Percentiles rank a stretch among this genome's conserved stretches.
Evolutionary conservation across 2,888 invertebrate species (phyloP).

Genomic region (Megaustenia siamemsis): DNA sequence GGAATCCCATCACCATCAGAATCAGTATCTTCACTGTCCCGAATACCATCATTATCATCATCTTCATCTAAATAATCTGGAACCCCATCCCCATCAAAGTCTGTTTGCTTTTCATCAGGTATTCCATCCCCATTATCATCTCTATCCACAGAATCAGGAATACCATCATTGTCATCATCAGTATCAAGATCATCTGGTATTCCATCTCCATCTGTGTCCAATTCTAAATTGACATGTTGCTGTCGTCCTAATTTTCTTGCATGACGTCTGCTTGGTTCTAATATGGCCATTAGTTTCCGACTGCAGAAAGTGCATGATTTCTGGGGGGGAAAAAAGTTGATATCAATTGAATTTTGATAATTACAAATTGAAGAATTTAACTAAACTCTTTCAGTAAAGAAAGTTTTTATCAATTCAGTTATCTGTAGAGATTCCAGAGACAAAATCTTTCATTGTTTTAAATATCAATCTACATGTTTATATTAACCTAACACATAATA

Average conservation of each 20-base stretch:
- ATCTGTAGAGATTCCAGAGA: too few relatives aligned
- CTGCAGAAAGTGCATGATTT: constrained; percentile 66
- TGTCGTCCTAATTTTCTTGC: not conserved
- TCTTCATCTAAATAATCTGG: constrained; percentile 65
- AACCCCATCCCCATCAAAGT: constrained; percentile 66
- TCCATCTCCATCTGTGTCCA: constrained; percentile 71
- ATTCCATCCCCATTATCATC: constrained; percentile 74
- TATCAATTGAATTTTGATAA: not conserved
- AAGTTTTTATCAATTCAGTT: too few relatives aligned
- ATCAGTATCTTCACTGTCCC: constrained; percentile 65
- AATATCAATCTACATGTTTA: too few relatives aligned
- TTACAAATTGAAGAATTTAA: too few relatives aligned
- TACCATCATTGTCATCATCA: constrained; percentile 64
- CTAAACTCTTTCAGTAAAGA: too few relatives aligned
- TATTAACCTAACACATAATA: too few relatives aligned
- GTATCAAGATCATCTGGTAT: constrained; percentile 60
- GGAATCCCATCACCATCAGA: constrained; percentile 71
- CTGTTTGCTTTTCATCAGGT: constrained; percentile 65
- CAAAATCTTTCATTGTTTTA: too few relatives aligned
- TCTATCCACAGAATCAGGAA: constrained; percentile 69
- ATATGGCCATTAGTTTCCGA: constrained; percentile 66
- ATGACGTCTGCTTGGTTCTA: constrained; percentile 34
- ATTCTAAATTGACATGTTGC: not conserved
- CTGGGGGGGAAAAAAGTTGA: not conserved
- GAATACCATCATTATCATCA: constrained; percentile 70